Evolutionary conservation across 2,113 vertebrate genomes (phyloP), one percentile per base, ranked within the genome.

Genomic region (Rhynchomys soricoides): DNA sequence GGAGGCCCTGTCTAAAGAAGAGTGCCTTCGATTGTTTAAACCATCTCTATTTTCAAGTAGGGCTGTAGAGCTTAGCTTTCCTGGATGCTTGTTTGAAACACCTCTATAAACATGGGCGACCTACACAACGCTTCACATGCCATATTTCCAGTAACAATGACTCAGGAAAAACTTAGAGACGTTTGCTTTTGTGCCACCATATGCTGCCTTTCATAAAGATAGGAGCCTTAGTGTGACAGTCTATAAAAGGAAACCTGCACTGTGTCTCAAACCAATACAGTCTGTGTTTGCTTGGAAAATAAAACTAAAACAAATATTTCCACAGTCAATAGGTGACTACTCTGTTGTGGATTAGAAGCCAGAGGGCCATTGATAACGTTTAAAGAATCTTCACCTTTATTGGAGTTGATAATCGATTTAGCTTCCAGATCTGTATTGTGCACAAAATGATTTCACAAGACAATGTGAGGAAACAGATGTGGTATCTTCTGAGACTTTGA

Each of bases 261-360:
- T 24, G 0, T 31, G 50, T 91, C 75, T 91, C 31, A 79, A 73
- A 26, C 55, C 29, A 52, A 15, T 43, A 45, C 11, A 37, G 24
- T 64, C 45, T 83, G 13, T 74, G 11, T 93, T 91, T 93, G 73
- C 52, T 86, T 50, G 43, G 66, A 73, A 96, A 71, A 40, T 89
- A 93, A 91, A 73, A 34, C 55, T 37, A 68, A 43, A 77, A 55
- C 40, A 64, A 57, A 45, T 16, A 57, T 77, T 45, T 88, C 64
- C 73, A 5, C 45, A 82, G 55, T 93, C 57, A 81, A 24, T 9
- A 55, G 55, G 26, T 22, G 88, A 77, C 2, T 85, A 24, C 89
- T 57, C 31, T 55, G 52, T 89, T 11, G 71, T 50, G 66, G 11
- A 93, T 57, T 75, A 43, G 66, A 93, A 89, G 11, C 16, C 79